phyloP scores from a whole-genome alignment of 2,888 invertebrate species.

The Machimus rusticus region DNA sequence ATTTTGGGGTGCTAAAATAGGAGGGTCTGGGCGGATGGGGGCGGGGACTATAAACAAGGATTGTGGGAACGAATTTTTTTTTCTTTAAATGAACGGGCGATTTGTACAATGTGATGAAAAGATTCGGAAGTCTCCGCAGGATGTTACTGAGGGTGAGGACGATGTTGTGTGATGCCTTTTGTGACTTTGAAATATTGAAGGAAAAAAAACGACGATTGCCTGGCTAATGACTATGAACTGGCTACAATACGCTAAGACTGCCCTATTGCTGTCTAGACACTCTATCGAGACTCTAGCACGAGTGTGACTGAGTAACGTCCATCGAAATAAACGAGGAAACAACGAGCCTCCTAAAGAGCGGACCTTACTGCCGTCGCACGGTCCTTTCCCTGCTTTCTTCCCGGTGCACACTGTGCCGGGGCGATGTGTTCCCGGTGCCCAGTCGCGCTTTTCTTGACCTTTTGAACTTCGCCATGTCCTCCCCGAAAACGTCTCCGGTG shows the following conservation, averaged over 20 bases:
- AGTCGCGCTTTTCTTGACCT: conserved; percentile 74
- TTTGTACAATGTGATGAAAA: conserved; percentile 13
- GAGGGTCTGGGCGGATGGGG: background rate
- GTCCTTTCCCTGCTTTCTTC: conserved; percentile 75
- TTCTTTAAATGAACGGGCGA: background rate
- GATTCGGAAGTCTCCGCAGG: background rate
- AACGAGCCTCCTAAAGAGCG: background rate
- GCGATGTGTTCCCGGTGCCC: conserved; percentile 66
- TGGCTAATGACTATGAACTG: conserved; percentile 25
- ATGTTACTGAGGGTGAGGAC: background rate
- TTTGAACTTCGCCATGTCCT: conserved; percentile 93
- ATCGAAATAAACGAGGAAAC: background rate
- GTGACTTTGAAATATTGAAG: background rate
- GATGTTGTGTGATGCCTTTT: background rate
- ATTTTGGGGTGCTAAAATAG: background rate
- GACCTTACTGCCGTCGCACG: conserved; percentile 61
- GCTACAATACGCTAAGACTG: conserved; percentile 13
- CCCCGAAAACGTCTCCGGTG: conserved; percentile 95
- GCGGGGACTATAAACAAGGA: background rate
- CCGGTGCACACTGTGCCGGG: conserved; percentile 70
- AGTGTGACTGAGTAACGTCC: background rate
- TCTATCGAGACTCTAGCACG: background rate
- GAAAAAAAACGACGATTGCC: background rate
- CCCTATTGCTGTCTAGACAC: background rate
- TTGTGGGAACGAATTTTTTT: background rate